Evolutionary conservation across 2,888 invertebrate species (phyloP), one percentile per base, ranked within the genome.

Genomic region (Drosophila stalkeri): DNA sequence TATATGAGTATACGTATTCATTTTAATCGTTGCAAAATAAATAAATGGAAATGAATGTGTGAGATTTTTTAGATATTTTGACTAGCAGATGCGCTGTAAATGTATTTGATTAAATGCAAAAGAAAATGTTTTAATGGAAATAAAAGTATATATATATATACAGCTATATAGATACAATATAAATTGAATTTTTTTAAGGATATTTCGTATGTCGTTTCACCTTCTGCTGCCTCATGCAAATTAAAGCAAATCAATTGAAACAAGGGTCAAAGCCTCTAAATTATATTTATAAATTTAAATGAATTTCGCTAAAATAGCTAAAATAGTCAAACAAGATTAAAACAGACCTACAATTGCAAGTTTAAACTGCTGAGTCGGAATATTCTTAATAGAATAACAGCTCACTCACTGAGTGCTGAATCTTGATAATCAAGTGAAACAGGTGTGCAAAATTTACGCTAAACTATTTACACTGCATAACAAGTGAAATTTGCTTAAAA

Each of bases 11-110:
- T 35, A 55, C 43, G 60, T 54, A 59, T 73, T 80, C 65, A 62
- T 75, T 84, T 86, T 89, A 89, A 86, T 86, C 79, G 73, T 72
- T 57, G 59, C 31, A n/a, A 49, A 41, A 16, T 39, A 16, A 70
- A 47, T 20, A 33, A 68, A 46, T 20, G 8, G 14, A 31, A 31
- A 4, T n/a, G 18, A 27, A 23, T 27, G 18, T 4, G 6, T 6
- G 12, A 31, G 0, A 18, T 33, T 2, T n/a, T 11, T 5, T 1
- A 7, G 33, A 11, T 49, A 20, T 12, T 12, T 33, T 54, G 18
- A 20, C 55, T 18, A 1, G 0, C 5, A 23, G 35, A 23, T 37
- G 12, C 18, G 12, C 33, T 35, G 1, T 33, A 33, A 31, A 33
- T 7, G 7, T 18, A 31, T 31, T 18, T n/a, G 0, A 14, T 3